Evolutionary conservation across 1,140 invertebrate species (phyloP).

Genomic region (Nephotettix cincticeps): DNA sequence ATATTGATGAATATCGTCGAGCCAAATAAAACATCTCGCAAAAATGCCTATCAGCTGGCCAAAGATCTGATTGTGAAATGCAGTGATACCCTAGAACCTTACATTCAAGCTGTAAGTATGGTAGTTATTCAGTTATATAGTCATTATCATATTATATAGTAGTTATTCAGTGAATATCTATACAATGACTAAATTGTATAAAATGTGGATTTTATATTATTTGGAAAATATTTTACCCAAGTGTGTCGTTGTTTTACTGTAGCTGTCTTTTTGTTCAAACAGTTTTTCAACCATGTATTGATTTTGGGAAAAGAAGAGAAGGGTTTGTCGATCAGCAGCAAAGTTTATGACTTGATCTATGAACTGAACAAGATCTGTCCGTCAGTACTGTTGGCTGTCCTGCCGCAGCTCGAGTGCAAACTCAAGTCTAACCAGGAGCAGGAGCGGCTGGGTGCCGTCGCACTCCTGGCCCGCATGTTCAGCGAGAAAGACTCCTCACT

Average conservation of each 20-base stretch:
- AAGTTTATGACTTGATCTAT: constrained; percentile 96
- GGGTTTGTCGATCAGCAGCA: constrained; percentile 72
- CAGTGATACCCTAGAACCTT: constrained; percentile 87
- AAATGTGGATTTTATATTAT: too few relatives aligned
- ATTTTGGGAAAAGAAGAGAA: constrained; percentile 89
- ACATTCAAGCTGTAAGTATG: constrained; percentile 83
- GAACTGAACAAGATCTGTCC: constrained; percentile 95
- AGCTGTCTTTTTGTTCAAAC: too few relatives aligned
- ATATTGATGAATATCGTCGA: constrained; percentile 95
- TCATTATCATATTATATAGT: too few relatives aligned
- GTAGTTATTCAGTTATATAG: too few relatives aligned
- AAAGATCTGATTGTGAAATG: constrained; percentile 91
- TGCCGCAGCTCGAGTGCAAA: constrained; percentile 94
- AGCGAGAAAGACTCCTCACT: constrained; percentile 91
- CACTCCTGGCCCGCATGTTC: constrained; percentile 93
- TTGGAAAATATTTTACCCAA: too few relatives aligned
- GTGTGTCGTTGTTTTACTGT: too few relatives aligned
- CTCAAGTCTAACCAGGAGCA: constrained; percentile 59
- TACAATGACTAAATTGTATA: too few relatives aligned
- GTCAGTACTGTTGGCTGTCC: constrained; percentile 78
- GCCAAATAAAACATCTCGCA: constrained; percentile 88
- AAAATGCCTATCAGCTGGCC: constrained; percentile 87
- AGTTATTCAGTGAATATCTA: too few relatives aligned
- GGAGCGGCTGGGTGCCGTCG: constrained; percentile 74
- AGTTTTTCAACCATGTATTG: constrained; percentile 95